phyloP scores from a whole-genome alignment of 2,113 vertebrate species.

The Haemorhous mexicanus region DNA sequence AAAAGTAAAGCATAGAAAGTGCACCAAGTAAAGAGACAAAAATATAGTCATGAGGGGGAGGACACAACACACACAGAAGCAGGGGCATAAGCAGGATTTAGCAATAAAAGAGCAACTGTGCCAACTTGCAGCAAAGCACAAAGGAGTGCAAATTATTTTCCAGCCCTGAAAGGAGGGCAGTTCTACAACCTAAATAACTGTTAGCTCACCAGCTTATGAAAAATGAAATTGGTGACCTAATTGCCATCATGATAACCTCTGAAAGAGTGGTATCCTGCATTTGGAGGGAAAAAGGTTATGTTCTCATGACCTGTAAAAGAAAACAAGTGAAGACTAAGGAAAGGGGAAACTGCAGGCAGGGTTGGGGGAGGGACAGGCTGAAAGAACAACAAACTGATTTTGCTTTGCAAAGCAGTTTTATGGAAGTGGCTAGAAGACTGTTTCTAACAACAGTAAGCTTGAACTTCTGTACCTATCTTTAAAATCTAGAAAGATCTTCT shows the following conservation, averaged over 20 bases:
- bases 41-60: not conserved
- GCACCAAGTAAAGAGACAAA: not conserved
- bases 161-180: slow-evolving; percentile 19
- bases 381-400: not conserved
- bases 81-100: not conserved
- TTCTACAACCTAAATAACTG: not conserved
- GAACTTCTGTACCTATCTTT: not conserved
- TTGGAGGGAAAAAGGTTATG: not conserved
- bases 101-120: slow-evolving; percentile 65
- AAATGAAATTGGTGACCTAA: not conserved
- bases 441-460: not conserved
- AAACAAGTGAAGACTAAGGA: not conserved
- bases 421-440: not conserved
- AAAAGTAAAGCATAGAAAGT: not conserved
- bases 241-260: not conserved
- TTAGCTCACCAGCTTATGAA: not conserved
- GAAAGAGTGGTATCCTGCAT: not conserved
- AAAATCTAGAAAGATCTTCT: not conserved
- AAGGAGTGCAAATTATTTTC: slow-evolving; percentile 46
- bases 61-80: not conserved
- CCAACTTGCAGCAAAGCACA: slow-evolving; percentile 41
- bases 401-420: not conserved
- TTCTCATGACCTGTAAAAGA: not conserved
- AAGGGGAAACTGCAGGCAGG: not conserved
- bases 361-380: not conserved